phyloP scores from a whole-genome alignment of 2,113 vertebrate genomes.

The Bostrychus sinensis region DNA sequence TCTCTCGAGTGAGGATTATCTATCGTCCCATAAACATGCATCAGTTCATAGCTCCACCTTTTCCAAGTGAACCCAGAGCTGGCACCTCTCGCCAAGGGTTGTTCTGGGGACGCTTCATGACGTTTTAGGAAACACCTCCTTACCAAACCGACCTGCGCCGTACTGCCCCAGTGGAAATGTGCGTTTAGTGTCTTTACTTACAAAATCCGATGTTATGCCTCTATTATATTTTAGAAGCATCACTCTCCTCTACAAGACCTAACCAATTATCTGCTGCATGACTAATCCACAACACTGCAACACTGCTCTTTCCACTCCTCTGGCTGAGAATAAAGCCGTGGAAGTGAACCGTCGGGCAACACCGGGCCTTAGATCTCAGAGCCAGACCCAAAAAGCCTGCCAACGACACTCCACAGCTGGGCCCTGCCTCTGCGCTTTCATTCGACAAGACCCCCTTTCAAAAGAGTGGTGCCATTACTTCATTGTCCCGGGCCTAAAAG shows the following conservation, averaged over 20 bases:
- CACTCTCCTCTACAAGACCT: slow-evolving; percentile 3
- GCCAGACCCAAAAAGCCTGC: slow-evolving; percentile 52
- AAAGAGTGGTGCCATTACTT: slow-evolving; percentile 36
- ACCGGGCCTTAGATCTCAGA: slow-evolving; percentile 43
- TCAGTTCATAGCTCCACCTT: too few species aligned
- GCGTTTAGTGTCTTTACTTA: too few species aligned
- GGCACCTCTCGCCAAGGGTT: too few species aligned
- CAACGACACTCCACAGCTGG: slow-evolving; percentile 67
- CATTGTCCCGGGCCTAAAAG: slow-evolving; percentile 63
- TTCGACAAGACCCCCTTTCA: slow-evolving; percentile 24
- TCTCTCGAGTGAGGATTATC: too few species aligned
- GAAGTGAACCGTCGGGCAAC: slow-evolving; percentile 55
- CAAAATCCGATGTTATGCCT: slow-evolving; percentile 40
- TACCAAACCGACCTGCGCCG: too few species aligned
- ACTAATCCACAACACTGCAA: slow-evolving; percentile 22
- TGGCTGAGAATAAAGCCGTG: slow-evolving; percentile 54
- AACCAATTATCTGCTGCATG: slow-evolving; percentile 35
- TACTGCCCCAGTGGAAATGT: too few species aligned
- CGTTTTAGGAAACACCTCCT: too few species aligned
- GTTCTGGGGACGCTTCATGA: too few species aligned
- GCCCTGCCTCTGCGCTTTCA: slow-evolving; percentile 35
- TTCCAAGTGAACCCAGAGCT: too few species aligned
- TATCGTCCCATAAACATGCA: too few species aligned
- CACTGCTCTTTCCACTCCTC: slow-evolving; percentile 42
- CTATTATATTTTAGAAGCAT: slow-evolving; percentile 40